Evolutionary conservation across 2,113 vertebrate genomes (phyloP).

Genomic region (Corynorhinus townsendii): DNA sequence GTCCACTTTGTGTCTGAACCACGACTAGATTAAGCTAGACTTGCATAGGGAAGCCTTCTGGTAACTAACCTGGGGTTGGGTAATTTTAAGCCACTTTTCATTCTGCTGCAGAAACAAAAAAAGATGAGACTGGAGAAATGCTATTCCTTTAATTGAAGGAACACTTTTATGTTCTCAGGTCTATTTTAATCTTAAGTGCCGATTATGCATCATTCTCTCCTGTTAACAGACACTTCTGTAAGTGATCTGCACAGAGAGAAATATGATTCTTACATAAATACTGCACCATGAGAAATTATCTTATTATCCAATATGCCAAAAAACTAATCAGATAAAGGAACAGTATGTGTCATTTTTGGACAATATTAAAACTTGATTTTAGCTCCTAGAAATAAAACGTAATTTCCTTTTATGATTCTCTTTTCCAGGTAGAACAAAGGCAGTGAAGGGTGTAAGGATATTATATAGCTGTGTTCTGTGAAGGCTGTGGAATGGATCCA

Average conservation of each 20-base stretch:
- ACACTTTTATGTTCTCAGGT: constrained; percentile 69
- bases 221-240: constrained; percentile 72
- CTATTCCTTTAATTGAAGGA: constrained; percentile 70
- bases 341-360: constrained; percentile 64
- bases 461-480: neutral
- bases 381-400: constrained; percentile 69
- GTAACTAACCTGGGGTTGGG: constrained; percentile 45
- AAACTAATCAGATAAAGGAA: constrained; percentile 74
- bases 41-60: neutral
- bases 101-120: constrained; percentile 48
- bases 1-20: constrained; percentile 42
- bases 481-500: constrained; percentile 10
- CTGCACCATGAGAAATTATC: constrained; percentile 71
- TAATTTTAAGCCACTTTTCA: constrained; percentile 51
- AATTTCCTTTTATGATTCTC: constrained; percentile 69
- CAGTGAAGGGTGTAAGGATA: constrained; percentile 11
- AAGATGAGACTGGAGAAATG: constrained; percentile 51
- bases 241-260: constrained; percentile 69
- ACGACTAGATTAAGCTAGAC: constrained; percentile 31
- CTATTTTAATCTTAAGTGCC: constrained; percentile 76
- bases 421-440: constrained; percentile 65
- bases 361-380: constrained; percentile 73
- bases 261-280: constrained; percentile 73
- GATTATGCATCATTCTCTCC: constrained; percentile 72
- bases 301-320: constrained; percentile 72